Percentiles rank a stretch among this genome's conserved stretches.
These are phyloP conservation scores for Leptobrachium leishanense DNA, from an alignment of 2,113 vertebrate species.

Conservation along the genomic window DNA sequence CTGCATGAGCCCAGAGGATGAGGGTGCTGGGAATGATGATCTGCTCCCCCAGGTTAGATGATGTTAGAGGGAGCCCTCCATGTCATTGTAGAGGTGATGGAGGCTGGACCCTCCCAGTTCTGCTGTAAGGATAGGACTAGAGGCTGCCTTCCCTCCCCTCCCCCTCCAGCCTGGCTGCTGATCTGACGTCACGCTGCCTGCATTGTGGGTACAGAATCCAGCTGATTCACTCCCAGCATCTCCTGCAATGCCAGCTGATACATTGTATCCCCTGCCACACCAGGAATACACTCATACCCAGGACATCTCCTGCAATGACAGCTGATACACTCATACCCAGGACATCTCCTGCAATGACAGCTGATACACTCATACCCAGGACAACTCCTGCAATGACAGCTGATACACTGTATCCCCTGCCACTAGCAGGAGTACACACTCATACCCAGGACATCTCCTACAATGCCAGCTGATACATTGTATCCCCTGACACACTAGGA, in stretches of 20 bases:
- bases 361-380: too few relatives aligned
- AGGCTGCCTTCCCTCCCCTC: not conserved
- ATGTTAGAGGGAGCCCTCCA: slow-evolving; percentile 31
- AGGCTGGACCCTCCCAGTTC: slow-evolving; percentile 31
- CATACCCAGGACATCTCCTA: too few relatives aligned
- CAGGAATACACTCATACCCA: too few relatives aligned
- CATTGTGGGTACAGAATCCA: slow-evolving; percentile 48
- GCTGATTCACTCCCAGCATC: slow-evolving; percentile 45
- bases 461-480: too few relatives aligned
- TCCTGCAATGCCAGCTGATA: not conserved
- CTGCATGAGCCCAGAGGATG: slow-evolving; percentile 21
- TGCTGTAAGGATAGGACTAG: slow-evolving; percentile 35
- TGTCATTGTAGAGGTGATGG: slow-evolving; percentile 40
- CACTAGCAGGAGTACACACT: too few relatives aligned
- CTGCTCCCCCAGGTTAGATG: slow-evolving; percentile 1
- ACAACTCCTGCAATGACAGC: too few relatives aligned
- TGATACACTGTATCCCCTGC: too few relatives aligned
- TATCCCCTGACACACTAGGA: too few relatives aligned
- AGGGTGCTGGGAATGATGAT: not conserved
- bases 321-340: too few relatives aligned
- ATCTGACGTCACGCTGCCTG: slow-evolving; percentile 50
- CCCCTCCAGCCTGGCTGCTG: slow-evolving; percentile 19
- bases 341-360: too few relatives aligned
- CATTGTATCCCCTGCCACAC: too few relatives aligned
- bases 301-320: too few relatives aligned